These are phyloP conservation scores for Osmoderma eremita DNA, from an alignment of 2,888 invertebrate species.

Conservation along the genomic window DNA sequence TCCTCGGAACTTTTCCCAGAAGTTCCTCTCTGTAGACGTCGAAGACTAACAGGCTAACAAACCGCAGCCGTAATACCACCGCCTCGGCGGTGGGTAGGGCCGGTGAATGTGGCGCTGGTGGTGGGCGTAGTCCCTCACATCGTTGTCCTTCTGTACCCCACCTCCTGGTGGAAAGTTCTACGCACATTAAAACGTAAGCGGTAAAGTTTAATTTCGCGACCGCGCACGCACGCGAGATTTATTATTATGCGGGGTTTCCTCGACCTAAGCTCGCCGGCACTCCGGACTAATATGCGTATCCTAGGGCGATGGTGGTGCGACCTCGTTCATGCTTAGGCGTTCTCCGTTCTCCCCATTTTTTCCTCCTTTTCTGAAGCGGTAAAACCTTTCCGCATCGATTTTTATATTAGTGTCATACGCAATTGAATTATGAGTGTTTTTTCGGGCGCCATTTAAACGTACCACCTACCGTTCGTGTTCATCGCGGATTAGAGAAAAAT, in stretches of 20 bases:
- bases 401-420: constrained; percentile 36
- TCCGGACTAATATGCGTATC: too few relatives aligned
- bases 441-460: neutral
- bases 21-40: too few relatives aligned
- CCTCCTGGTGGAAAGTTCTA: constrained; percentile 14
- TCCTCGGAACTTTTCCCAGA: too few relatives aligned
- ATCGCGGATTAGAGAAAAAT: too few relatives aligned
- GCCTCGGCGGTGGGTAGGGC: too few relatives aligned
- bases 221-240: constrained; percentile 36
- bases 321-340: too few relatives aligned
- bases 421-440: constrained; percentile 35
- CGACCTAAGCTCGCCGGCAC: constrained; percentile 1
- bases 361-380: neutral
- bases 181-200: constrained; percentile 36
- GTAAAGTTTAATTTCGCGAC: constrained; percentile 34
- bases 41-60: too few relatives aligned
- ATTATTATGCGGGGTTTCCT: constrained; percentile 10
- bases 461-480: too few relatives aligned
- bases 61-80: too few relatives aligned
- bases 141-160: neutral
- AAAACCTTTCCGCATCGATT: constrained; percentile 24
- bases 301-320: too few relatives aligned
- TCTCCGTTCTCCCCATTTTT: neutral
- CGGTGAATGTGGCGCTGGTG: constrained; percentile 2
- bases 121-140: constrained; percentile 1